Evolutionary conservation across 37 sponge, comb jelly and placozoan genomes (phyloP).

Genomic region (Agelas oroides): DNA sequence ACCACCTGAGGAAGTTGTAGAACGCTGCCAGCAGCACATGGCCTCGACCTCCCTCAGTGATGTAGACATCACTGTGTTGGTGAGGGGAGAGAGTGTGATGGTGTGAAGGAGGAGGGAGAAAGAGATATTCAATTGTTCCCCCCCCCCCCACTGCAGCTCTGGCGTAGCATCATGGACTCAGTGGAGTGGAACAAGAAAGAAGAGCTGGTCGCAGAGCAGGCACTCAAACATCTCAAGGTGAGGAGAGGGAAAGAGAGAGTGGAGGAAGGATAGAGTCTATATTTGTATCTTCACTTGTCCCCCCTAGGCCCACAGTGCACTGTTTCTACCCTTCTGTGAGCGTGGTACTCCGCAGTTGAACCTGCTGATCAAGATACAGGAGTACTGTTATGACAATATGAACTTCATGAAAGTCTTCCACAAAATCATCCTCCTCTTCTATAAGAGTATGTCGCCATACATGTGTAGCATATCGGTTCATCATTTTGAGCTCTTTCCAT

Average conservation of each 20-base stretch:
- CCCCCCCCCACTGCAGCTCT: constrained; percentile 52
- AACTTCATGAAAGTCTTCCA: constrained; percentile 92
- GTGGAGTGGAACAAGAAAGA: constrained; percentile 92
- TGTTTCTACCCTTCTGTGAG: constrained; percentile 78
- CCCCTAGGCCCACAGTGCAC: constrained; percentile 40
- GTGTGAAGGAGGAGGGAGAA: background rate
- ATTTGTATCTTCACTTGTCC: background rate
- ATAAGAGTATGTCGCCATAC: constrained; percentile 83
- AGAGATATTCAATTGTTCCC: too few relatives aligned
- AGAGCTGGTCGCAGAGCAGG: constrained; percentile 86
- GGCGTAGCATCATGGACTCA: constrained; percentile 78
- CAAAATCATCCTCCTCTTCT: constrained; percentile 90
- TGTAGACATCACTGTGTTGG: constrained; percentile 72
- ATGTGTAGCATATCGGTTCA: background rate
- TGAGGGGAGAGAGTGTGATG: constrained; percentile 6
- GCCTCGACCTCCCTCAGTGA: constrained; percentile 43
- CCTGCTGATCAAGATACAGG: constrained; percentile 89
- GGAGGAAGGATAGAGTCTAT: background rate
- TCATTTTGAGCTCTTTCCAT: too few relatives aligned
- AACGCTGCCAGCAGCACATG: constrained; percentile 65
- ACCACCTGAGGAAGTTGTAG: constrained; percentile 45
- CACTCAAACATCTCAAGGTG: constrained; percentile 82
- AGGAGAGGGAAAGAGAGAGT: too few relatives aligned
- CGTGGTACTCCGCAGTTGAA: constrained; percentile 83
- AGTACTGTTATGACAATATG: constrained; percentile 92